Evolutionary conservation across 1,140 invertebrate genomes (phyloP).

Genomic region (Steinernema feltiae): DNA sequence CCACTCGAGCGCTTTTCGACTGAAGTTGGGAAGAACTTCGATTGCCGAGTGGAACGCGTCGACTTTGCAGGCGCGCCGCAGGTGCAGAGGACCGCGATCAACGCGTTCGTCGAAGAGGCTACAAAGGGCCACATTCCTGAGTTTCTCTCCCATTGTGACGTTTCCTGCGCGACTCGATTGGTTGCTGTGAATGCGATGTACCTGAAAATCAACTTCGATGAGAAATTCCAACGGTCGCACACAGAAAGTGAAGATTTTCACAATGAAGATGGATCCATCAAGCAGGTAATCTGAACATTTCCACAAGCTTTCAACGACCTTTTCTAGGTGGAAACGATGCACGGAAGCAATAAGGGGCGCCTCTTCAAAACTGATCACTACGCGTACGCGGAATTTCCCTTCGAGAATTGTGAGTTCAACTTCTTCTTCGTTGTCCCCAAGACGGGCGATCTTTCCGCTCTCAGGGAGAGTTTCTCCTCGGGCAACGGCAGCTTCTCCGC

Average conservation of each 20-base stretch:
- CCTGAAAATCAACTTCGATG: not conserved
- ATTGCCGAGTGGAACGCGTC: not conserved
- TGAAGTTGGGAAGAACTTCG: not conserved
- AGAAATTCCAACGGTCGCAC: not conserved
- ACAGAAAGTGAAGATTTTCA: not conserved
- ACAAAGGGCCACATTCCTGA: not conserved
- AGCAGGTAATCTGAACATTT: not conserved
- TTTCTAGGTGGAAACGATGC: not conserved
- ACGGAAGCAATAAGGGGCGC: not conserved
- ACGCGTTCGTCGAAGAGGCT: not conserved
- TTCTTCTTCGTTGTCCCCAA: not conserved
- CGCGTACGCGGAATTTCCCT: not conserved
- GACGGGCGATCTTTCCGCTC: not conserved
- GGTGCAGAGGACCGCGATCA: not conserved
- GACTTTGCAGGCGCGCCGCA: not conserved
- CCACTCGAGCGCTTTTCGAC: not conserved
- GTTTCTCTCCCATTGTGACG: not conserved
- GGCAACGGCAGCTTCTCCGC: conserved; percentile 52
- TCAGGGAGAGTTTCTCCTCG: conserved; percentile 1
- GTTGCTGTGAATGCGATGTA: not conserved
- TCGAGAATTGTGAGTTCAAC: not conserved
- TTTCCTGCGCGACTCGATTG: not conserved
- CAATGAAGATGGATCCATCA: not conserved
- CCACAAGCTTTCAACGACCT: not conserved
- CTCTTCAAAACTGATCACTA: not conserved